A percentile compares a stretch with the other conserved stretches of the same genome.
These are phyloP conservation scores for Melanostoma scalare DNA, from an alignment of 2,888 invertebrate species.

Conservation along the genomic window DNA sequence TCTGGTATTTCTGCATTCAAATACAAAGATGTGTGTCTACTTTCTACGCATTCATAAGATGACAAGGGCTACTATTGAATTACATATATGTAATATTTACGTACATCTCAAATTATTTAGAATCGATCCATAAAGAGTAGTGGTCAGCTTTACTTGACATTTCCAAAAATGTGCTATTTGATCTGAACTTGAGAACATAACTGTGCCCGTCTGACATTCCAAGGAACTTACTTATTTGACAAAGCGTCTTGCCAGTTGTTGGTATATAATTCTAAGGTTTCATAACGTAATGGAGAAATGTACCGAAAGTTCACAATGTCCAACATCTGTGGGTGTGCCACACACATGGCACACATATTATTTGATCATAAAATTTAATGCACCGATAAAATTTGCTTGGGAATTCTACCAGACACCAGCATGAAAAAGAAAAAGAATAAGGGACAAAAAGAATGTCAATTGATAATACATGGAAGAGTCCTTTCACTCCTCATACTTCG, in stretches of 20 bases:
- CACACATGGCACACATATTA: slow-evolving; percentile 42
- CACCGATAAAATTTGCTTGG: slow-evolving; percentile 53
- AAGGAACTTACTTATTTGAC: slow-evolving; percentile 13
- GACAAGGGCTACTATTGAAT: no score
- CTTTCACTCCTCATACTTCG: background rate
- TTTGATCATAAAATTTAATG: slow-evolving; percentile 65
- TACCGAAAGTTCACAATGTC: slow-evolving; percentile 48
- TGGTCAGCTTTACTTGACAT: slow-evolving; percentile 35
- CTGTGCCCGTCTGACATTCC: slow-evolving; percentile 16
- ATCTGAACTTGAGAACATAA: slow-evolving; percentile 58
- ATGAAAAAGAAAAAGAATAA: no score
- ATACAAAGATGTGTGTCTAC: no score
- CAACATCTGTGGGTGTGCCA: slow-evolving; percentile 37
- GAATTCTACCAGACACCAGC: slow-evolving; percentile 34
- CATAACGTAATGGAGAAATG: slow-evolving; percentile 45
- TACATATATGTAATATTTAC: no score
- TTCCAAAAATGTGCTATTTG: slow-evolving; percentile 49
- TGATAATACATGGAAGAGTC: slow-evolving; percentile 22
- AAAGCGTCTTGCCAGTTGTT: slow-evolving; percentile 1
- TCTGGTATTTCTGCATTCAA: background rate
- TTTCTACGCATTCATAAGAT: no score
- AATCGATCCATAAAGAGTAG: slow-evolving; percentile 19
- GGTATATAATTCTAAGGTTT: background rate
- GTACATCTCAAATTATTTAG: slow-evolving; percentile 44
- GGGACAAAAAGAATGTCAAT: slow-evolving; percentile 5